Base-by-base conservation (phyloP, 2,797 vertebrate genomes). In the Erethizon dorsatum region DNA sequence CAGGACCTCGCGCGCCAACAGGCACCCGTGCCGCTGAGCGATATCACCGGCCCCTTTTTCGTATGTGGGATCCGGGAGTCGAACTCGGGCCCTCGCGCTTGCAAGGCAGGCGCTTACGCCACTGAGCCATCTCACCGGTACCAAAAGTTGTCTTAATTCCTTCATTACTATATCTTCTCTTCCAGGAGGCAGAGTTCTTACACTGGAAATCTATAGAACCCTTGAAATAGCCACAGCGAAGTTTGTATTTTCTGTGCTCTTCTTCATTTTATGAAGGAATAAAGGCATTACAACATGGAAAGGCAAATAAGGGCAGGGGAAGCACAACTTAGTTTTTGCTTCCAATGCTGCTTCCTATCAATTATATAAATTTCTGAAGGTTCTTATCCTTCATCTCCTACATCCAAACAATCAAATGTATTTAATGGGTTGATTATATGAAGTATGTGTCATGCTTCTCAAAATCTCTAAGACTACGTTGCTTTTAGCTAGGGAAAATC, bases 401-500 rank as follows among this genome's bases (percentile, higher is more conserved):
- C 95, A 54, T 71, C 17, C 69, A n/a, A 14, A 92, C 17, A 88
- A 59, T 56, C 83, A 93, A 78, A 59, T 2, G n/a, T 59, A 86
- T 83, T 91, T 59, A 86, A 59, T 33, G 22, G 12, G 1, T 37
- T 57, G 83, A 96, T 52, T 88, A 79, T 82, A 45, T 52, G 33
- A 41, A 65, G 9, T 41, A 41, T 63, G 6, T 75, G 54, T 92
- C 14, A 17, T 91, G 56, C 41, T 90, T 91, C 78, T 83, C 54
- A 57, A 95, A 88, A 90, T 88, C 87, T 33, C 45, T 91, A 71
- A 79, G 61, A 83, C 28, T 75, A 63, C 61, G 90, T 73, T 95
- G 50, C n/a, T 69, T 52, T 95, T n/a, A 91, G n/a, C n/a, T 14
- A 83, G 15, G 20, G 14, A 90, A 94, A 69, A 88, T 85, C 9